Conservation (phyloP, 2,113 vertebrate species). For the Xerus inauris region DNA sequence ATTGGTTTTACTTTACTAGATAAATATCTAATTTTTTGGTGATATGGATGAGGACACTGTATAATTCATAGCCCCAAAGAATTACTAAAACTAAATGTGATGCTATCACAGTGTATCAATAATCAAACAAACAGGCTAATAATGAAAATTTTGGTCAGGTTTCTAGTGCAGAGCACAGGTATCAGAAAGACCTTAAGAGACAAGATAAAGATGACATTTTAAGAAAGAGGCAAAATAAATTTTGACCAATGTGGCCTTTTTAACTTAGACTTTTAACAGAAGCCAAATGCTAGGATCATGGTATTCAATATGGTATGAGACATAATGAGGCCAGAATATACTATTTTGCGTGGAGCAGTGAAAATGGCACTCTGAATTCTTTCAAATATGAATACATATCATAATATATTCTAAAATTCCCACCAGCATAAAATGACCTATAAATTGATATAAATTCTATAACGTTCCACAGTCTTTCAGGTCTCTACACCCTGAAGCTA, state of each 20-base stretch:
- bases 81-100: not conserved
- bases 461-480: not conserved
- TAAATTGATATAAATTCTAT: slow-evolving; percentile 50
- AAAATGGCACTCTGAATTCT: slow-evolving; percentile 25
- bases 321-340: not conserved
- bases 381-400: slow-evolving; percentile 49
- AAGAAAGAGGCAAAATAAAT: not conserved
- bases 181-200: not conserved
- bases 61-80: not conserved
- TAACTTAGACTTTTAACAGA: not conserved
- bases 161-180: not conserved
- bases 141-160: not conserved
- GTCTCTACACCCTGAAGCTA: not conserved
- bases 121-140: not conserved
- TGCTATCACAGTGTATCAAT: not conserved
- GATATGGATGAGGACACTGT: not conserved
- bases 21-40: not conserved
- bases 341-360: not conserved
- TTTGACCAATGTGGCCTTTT: not conserved
- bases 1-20: not conserved
- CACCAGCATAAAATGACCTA: not conserved
- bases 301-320: not conserved
- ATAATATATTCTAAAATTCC: slow-evolving; percentile 23
- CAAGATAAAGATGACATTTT: not conserved
- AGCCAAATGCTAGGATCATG: not conserved